A percentile compares a stretch with the other conserved stretches of the same genome.
phyloP scores from a whole-genome alignment of 2,797 vertebrate species.

The Thripadectes ignobilis region DNA sequence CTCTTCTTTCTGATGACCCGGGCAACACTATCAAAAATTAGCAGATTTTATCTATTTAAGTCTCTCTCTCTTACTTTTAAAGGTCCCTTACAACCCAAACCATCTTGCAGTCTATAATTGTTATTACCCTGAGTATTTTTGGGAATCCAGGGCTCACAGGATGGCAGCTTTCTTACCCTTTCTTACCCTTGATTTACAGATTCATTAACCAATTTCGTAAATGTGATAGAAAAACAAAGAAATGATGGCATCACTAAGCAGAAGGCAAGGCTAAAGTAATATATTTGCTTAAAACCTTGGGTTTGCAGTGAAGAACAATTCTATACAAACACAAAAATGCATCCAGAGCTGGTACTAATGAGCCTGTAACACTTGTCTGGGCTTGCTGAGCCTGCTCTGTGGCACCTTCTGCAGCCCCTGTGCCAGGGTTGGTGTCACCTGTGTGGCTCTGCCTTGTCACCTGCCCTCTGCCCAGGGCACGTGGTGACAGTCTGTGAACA shows the following conservation, averaged over 20 bases:
- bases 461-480: neutral
- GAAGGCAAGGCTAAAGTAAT: neutral
- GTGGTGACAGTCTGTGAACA: neutral
- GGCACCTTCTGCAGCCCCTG: neutral
- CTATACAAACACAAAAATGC: neutral
- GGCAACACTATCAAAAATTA: neutral
- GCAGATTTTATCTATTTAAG: neutral
- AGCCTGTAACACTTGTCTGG: neutral
- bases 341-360: neutral
- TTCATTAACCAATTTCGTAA: neutral
- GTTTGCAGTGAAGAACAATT: neutral
- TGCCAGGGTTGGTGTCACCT: neutral
- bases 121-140: neutral
- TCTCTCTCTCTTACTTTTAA: neutral
- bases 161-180: neutral
- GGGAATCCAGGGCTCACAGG: neutral
- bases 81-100: neutral
- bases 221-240: neutral
- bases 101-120: neutral
- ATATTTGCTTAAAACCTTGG: neutral
- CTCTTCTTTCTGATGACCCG: neutral
- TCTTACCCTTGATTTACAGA: neutral
- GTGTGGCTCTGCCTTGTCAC: accelerated
- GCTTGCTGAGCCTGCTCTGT: neutral
- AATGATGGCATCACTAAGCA: neutral